Evolutionary conservation across 2,113 vertebrate species (phyloP), one percentile per base, ranked within the genome.

Genomic region (Tursiops truncatus): DNA sequence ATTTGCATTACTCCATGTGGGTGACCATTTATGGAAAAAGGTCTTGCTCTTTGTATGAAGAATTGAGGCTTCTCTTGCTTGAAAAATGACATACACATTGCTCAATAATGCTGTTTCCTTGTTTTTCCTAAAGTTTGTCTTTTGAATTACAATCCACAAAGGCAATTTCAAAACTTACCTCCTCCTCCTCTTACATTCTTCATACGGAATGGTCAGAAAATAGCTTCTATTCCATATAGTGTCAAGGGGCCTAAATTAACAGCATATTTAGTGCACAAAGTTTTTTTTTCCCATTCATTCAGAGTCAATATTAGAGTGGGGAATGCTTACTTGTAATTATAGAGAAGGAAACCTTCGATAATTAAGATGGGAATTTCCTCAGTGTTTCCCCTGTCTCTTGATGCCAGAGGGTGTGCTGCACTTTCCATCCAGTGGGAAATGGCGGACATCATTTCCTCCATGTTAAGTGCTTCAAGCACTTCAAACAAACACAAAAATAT

Each of bases 261-360:
- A 98, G 97, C 6, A 97, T 36, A 71, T 67, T 98, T 88, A 97
- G 96, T 96, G 95, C 18, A 74, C 36, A 6, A 25, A 4, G 17
- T 17, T 83, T 62, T 47, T 25, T n/a, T 9, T 2, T 23, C 17
- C 33, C 31, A 53, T 56, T 95, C 31, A 4, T 18, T 80, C 25
- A 56, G 31, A 81, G 60, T 70, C 80, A 71, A 23, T 26, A 33
- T 11, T 28, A 81, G 63, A 44, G 47, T 58, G 36, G 18, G 20
- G 68, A 92, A 93, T 63, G 56, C 98, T 98, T 99, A 99, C 99
- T 99, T 98, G 96, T 99, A 99, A 97, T 99, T 99, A 98, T 99
- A 99, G 93, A 99, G 99, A 79, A 99, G 99, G 98, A 99, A 99
- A 47, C 99, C 99, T 98, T 99, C 99, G 36, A 99, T 98, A 94